A percentile compares a stretch with the other conserved stretches of the same genome.
Evolutionary conservation across 2,797 vertebrate genomes (phyloP).

Genomic region (Sylvia borin): DNA sequence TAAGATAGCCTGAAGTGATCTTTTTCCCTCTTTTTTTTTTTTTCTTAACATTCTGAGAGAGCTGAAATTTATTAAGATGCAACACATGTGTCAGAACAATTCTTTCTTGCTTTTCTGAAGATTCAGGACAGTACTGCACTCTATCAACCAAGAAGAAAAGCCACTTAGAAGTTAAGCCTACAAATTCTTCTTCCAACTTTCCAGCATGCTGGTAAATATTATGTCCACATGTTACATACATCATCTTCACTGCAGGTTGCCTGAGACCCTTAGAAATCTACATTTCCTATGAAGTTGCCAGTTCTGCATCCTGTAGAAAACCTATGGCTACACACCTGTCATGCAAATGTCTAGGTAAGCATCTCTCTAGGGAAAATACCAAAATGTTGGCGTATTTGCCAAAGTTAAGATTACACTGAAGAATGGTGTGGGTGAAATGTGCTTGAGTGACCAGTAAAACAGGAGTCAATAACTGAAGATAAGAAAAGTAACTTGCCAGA

Average conservation of each 20-base stretch:
- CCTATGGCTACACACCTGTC: background rate
- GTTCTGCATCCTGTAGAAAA: background rate
- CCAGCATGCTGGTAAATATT: background rate
- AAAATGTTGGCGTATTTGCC: background rate
- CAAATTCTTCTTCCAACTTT: background rate
- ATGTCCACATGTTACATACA: background rate
- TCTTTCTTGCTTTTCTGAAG: background rate
- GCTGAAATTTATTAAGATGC: background rate
- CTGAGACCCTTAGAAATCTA: background rate
- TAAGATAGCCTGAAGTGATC: background rate
- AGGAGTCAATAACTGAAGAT: background rate
- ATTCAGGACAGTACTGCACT: background rate
- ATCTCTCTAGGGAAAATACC: background rate
- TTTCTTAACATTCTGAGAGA: background rate
- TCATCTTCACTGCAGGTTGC: background rate
- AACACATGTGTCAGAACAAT: background rate
- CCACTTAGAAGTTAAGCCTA: background rate
- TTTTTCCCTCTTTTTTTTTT: background rate
- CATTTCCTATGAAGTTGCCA: background rate
- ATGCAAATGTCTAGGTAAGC: background rate
- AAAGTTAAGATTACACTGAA: background rate
- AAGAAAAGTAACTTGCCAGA: background rate
- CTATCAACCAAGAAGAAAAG: background rate
- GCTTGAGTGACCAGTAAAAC: background rate
- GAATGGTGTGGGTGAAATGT: background rate